A percentile compares a stretch with the other conserved stretches of the same genome.
Conservation (phyloP, 2,797 vertebrate species). For the Acipenser ruthenus region DNA sequence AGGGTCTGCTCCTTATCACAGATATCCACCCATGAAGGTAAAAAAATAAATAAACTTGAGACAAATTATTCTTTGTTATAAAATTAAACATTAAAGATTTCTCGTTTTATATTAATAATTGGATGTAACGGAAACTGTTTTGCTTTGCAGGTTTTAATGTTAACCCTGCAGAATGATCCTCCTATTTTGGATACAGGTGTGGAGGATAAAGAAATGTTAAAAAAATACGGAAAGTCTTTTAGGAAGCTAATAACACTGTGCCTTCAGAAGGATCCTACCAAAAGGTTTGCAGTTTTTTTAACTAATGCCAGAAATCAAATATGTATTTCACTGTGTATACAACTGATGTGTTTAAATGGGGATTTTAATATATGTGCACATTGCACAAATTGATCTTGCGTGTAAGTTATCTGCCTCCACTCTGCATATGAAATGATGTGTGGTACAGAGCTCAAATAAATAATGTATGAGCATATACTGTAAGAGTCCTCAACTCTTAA, state of each 20-base stretch:
- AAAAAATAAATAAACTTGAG: constrained; percentile 24
- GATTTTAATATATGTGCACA: background rate
- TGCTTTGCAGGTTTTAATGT: constrained; percentile 82
- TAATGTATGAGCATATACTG: background rate
- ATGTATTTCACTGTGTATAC: background rate
- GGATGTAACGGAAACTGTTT: background rate
- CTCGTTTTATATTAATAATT: no score
- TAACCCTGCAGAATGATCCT: constrained; percentile 92
- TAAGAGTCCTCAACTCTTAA: background rate
- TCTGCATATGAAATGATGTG: background rate
- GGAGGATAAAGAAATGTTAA: constrained; percentile 91
- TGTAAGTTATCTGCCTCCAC: background rate
- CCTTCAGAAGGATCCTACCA: constrained; percentile 96
- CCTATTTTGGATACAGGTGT: constrained; percentile 88
- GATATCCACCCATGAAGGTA: constrained; percentile 98
- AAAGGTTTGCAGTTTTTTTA: constrained; percentile 67
- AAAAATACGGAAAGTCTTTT: constrained; percentile 96
- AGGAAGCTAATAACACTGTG: constrained; percentile 91
- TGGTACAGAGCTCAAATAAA: background rate
- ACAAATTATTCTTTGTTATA: no score
- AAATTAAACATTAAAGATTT: no score
- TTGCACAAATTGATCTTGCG: background rate
- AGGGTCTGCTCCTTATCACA: constrained; percentile 93
- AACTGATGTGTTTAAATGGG: background rate
- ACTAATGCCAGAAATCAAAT: background rate